A percentile compares a stretch with the other conserved stretches of the same genome.
Evolutionary conservation across 1,140 invertebrate genomes (phyloP).

Genomic region (Leptonema lineaticorne): DNA sequence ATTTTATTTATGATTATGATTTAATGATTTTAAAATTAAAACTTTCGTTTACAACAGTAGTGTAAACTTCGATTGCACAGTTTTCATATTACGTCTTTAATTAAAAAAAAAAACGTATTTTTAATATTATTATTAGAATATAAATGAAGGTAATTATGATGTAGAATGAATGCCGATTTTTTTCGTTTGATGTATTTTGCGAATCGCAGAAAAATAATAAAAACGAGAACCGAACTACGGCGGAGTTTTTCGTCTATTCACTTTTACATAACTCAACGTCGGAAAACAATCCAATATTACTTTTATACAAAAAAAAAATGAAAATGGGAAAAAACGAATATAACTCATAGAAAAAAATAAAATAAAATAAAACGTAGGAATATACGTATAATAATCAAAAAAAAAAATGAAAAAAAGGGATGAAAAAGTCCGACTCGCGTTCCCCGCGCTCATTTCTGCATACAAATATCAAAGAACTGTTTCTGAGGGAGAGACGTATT

Average conservation of each 20-base stretch:
- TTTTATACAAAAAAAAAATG: background rate
- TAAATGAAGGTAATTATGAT: too few species aligned
- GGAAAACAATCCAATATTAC: constrained; percentile 23
- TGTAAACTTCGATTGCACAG: too few species aligned
- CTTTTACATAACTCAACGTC: constrained; percentile 6
- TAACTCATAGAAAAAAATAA: background rate
- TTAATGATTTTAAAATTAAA: too few species aligned
- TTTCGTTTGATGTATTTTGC: background rate
- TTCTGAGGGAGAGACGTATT: constrained; percentile 25
- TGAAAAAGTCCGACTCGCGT: constrained; percentile 7
- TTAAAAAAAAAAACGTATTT: too few species aligned
- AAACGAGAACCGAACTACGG: background rate
- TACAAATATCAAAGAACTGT: constrained; percentile 33
- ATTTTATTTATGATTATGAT: too few species aligned
- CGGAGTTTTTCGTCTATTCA: constrained; percentile 16
- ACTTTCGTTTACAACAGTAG: too few species aligned
- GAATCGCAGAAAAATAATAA: background rate
- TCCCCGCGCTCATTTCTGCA: constrained; percentile 25
- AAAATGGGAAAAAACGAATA: constrained; percentile 5
- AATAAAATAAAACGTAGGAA: constrained; percentile 5
- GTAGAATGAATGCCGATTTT: background rate
- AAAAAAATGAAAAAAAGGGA: constrained; percentile 12
- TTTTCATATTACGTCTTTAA: too few species aligned
- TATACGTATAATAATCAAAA: constrained; percentile 8
- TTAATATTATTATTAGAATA: too few species aligned